Base-by-base conservation (phyloP, 2,797 vertebrate species). In the Pipistrellus nathusii region DNA sequence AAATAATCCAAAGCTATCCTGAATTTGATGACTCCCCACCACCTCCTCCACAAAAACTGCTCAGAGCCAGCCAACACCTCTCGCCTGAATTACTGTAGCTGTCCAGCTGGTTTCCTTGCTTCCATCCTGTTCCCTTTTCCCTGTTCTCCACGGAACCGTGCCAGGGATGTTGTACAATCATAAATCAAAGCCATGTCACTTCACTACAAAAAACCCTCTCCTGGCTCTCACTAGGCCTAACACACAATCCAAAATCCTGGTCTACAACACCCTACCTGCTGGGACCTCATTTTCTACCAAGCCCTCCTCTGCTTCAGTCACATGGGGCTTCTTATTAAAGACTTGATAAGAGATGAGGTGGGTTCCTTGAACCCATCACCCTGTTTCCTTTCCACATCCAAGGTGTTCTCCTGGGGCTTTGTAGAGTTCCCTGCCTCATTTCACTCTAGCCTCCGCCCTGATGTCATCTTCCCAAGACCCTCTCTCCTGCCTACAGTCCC, bases 221-320 rank as follows among this genome's bases (percentile, higher is more conserved):
- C 64, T 90, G 53, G 48, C 21, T 86, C 83, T 66, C 76, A 46
- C 53, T 71, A 32, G 8, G 71, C 51, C 41, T 83, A 59, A 38
- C 62, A 51, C 41, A 57, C 41, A 66, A 82, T 35, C 35, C 75
- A 6, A 48, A 51, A 57, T 23, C 27, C 32, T 30, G 62, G 27
- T 23, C 17, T 3, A 57, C 17, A 35, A 76, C 0, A 0, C 32
- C 27, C 41, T 9, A 1, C 46, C 57, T 32, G n/a, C 38, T 1
- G 15, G 5, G 57, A n/a, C 46, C 44, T 64, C 69, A 5, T 64
- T 92, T 66, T 51, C 81, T 62, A 18, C 17, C 27, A n/a, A 48
- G 20, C 51, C 48, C 11, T 57, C 83, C 80, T 20, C 3, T 44
- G 25, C 20, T 69, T 69, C 30, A 64, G 55, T 20, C 72, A 23